These are phyloP conservation scores for Cyaniris semiargus DNA, from an alignment of 2,888 invertebrate genomes.

Conservation along the genomic window DNA sequence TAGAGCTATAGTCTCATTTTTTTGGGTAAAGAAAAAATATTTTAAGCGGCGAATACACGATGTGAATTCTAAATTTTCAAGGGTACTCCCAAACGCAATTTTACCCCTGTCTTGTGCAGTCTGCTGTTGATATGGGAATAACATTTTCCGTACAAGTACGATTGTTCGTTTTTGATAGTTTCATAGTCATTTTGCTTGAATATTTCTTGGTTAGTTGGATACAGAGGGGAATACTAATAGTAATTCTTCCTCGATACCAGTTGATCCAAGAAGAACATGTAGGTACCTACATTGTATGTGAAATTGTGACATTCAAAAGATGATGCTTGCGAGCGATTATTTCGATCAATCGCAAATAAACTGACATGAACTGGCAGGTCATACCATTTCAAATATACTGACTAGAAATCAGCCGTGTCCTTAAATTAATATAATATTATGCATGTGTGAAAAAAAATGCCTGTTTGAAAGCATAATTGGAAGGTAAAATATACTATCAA, in stretches of 20 bases:
- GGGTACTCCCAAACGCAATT: constrained; percentile 23
- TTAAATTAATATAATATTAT: no score
- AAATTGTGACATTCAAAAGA: no score
- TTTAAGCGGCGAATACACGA: constrained; percentile 1
- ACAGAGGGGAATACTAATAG: neutral
- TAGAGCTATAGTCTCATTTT: neutral
- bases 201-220: neutral
- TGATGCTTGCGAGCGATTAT: no score
- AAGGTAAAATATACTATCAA: no score
- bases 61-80: constrained; percentile 12
- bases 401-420: no score
- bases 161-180: neutral
- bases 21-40: neutral
- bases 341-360: no score
- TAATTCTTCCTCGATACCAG: neutral
- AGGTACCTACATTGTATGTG: no score
- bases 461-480: no score
- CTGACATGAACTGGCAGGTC: no score
- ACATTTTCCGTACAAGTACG: constrained; percentile 7
- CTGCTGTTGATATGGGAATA: constrained; percentile 13
- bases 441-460: no score
- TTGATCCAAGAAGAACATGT: neutral
- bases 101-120: constrained; percentile 23
- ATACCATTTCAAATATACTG: no score
- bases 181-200: neutral